These are phyloP conservation scores for Noctua fimbriata DNA, from an alignment of 2,888 invertebrate species.

Conservation along the genomic window DNA sequence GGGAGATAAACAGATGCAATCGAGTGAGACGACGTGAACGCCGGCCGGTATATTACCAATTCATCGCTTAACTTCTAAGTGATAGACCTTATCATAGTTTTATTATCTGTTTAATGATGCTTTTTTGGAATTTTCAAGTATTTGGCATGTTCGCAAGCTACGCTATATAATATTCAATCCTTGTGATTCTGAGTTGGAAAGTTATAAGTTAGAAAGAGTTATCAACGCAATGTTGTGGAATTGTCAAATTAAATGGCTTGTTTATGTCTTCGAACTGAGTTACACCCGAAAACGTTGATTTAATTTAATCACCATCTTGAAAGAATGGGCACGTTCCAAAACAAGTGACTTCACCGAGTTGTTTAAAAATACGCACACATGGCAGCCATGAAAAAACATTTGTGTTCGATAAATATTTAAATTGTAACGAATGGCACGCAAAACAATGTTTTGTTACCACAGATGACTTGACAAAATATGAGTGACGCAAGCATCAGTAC, in stretches of 20 bases:
- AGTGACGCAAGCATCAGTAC: neutral
- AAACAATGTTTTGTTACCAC: neutral
- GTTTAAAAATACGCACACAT: neutral
- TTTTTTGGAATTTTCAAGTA: neutral
- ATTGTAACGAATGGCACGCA: neutral
- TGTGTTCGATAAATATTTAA: neutral
- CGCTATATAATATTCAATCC: neutral
- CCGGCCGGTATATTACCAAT: slow-evolving; percentile 26
- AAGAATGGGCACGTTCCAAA: neutral
- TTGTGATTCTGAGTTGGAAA: neutral
- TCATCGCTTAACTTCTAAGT: slow-evolving; percentile 19
- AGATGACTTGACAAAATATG: neutral
- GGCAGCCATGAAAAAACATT: neutral
- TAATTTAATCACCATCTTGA: neutral
- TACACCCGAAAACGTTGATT: neutral
- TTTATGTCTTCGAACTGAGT: neutral
- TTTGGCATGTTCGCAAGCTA: neutral
- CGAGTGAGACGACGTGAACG: slow-evolving; percentile 14
- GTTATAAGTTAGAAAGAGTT: neutral
- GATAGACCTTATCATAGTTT: slow-evolving; percentile 2
- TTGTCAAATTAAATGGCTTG: neutral
- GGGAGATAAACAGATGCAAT: slow-evolving; percentile 38
- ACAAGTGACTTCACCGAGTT: neutral
- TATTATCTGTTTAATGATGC: neutral
- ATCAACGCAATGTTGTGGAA: neutral